Evolutionary conservation across 2,888 invertebrate species (phyloP), one percentile per base, ranked within the genome.

Genomic region (Dicycla oo): DNA sequence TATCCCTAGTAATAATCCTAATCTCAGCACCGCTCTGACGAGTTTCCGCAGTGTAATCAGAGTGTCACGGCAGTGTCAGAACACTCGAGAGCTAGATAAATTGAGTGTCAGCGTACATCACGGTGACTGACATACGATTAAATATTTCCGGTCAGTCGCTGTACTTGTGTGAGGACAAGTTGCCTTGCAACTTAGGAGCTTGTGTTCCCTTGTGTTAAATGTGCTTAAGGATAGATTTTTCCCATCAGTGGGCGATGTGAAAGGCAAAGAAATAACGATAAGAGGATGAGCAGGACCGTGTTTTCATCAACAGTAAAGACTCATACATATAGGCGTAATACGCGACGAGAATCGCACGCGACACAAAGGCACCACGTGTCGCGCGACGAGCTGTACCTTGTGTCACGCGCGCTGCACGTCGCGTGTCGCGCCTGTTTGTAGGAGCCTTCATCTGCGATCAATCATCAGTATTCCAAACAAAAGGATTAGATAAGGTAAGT

Each of bases 71-170:
- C 49, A 34, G 75, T 80, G 78, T 77, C 80, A 69, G 43, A 51
- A 51, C 65, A 66, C 58, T 54, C 77, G 47, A 60, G 75, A 51
- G 73, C 65, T 73, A 66, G 78, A 81, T 81, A 78, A 81, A 80
- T 80, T 69, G 78, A 67, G 81, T 78, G 80, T 80, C 81, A 64
- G 63, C 23, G 56, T 34, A 45, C 71, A 66, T 75, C 75, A 69
- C 30, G 2, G 8, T 51, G 80, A 73, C 34, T 77, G 80, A 73
- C 73, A 56, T 53, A 60, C 60, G 69, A 67, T 80, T 81, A 78
- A 78, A 81, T 73, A 78, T 73, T 69, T 78, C 73, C 81, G 62
- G 68, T 60, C 58, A 56, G 30, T 15, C 56, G 40, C 15, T 20
- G 34, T 18, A 10, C n/a, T 38, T 7, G 30, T 26, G 53, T 20